Conservation (phyloP, 2,113 vertebrate species). For the Hemiscyllium ocellatum region DNA sequence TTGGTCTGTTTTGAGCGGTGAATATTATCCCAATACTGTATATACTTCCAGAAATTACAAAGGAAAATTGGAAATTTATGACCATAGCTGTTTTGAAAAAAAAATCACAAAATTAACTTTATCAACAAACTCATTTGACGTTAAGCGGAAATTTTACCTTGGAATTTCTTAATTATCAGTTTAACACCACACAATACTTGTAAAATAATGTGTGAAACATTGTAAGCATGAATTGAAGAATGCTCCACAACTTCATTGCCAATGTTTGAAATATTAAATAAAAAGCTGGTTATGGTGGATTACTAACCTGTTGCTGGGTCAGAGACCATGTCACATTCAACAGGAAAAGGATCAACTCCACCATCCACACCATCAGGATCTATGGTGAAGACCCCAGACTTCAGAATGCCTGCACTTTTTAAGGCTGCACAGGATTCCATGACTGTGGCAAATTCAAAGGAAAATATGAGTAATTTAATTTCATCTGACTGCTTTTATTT, state of each 20-base stretch:
- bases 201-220: neutral
- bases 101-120: neutral
- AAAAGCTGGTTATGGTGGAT: neutral
- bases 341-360: constrained; percentile 40
- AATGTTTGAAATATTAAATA: neutral
- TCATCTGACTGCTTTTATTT: neutral
- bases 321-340: constrained; percentile 44
- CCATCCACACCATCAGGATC: constrained; percentile 42
- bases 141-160: neutral
- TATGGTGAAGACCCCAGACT: constrained; percentile 42
- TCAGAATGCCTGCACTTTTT: constrained; percentile 41
- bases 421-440: constrained; percentile 42
- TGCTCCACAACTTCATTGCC: neutral
- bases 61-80: neutral
- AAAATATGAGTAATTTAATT: neutral
- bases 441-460: constrained; percentile 39
- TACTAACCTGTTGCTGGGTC: constrained; percentile 40
- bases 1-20: neutral
- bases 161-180: neutral
- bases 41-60: neutral
- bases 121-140: neutral
- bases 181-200: neutral
- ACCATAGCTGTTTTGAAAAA: neutral
- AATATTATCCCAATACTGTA: neutral
- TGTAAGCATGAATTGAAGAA: neutral